phyloP scores from a whole-genome alignment of 1,140 invertebrate genomes.

The Stenopsyche tienmushanensis region DNA sequence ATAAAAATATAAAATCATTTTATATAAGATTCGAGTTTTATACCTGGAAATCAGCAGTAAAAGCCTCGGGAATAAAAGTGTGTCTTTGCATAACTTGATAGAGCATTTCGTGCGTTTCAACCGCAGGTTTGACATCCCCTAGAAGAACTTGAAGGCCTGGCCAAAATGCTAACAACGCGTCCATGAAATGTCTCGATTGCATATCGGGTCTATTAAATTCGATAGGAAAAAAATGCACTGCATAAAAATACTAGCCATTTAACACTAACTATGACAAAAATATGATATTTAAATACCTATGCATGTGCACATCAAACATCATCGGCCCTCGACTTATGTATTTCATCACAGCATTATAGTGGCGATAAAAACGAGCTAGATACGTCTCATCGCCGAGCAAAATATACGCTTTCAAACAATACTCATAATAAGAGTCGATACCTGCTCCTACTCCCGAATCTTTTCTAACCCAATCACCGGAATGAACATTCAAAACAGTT shows the following conservation, averaged over 20 bases:
- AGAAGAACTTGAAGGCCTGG: slow-evolving; percentile 87
- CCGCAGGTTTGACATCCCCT: slow-evolving; percentile 93
- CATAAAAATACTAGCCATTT: background rate
- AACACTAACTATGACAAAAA: background rate
- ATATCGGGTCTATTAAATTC: slow-evolving; percentile 71
- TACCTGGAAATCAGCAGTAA: slow-evolving; percentile 90
- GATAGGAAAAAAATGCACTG: background rate
- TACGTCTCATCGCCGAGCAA: slow-evolving; percentile 87
- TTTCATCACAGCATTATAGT: slow-evolving; percentile 98
- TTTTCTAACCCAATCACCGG: slow-evolving; percentile 93
- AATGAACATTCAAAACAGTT: slow-evolving; percentile 93
- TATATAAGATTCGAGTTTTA: too few relatives aligned
- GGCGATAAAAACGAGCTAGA: slow-evolving; percentile 89
- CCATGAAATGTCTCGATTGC: slow-evolving; percentile 97
- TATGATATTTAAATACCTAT: slow-evolving; percentile 54
- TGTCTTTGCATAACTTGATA: slow-evolving; percentile 96
- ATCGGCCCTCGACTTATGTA: slow-evolving; percentile 95
- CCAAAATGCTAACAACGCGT: slow-evolving; percentile 96
- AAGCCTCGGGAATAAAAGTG: slow-evolving; percentile 97
- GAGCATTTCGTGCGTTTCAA: slow-evolving; percentile 96
- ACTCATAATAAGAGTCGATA: slow-evolving; percentile 99
- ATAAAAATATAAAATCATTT: too few relatives aligned
- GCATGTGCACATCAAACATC: slow-evolving; percentile 98
- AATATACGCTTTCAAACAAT: slow-evolving; percentile 92
- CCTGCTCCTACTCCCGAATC: slow-evolving; percentile 98